Conservation (phyloP, 92 coral and sea anemone species). For the Zoanthus gigantus region DNA sequence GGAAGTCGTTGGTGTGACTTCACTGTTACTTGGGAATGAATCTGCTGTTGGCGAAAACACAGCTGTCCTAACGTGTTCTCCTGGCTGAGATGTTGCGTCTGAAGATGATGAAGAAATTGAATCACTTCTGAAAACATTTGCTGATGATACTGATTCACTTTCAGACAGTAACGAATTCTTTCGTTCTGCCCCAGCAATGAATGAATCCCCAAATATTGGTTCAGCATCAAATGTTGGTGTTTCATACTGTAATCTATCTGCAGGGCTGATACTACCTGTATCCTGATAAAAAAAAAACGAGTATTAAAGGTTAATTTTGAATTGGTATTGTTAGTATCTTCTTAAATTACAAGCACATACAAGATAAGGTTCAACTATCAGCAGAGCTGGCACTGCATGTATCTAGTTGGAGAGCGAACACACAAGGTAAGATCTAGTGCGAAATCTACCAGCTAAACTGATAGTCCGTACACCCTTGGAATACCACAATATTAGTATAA, state of each 20-base stretch:
- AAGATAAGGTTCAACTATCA: too few relatives aligned
- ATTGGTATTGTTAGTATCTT: neutral
- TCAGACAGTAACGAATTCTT: constrained; percentile 70
- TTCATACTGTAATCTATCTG: constrained; percentile 4
- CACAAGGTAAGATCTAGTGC: neutral
- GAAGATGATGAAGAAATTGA: constrained; percentile 81
- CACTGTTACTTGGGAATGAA: neutral
- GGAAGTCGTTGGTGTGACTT: neutral
- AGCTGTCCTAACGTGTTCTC: neutral
- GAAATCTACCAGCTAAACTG: neutral
- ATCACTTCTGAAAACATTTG: constrained; percentile 71
- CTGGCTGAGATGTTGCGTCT: constrained; percentile 58
- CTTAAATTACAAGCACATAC: too few relatives aligned
- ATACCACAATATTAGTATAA: neutral
- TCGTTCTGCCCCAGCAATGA: constrained; percentile 51
- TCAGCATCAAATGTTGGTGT: constrained; percentile 50
- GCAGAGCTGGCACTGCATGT: too few relatives aligned
- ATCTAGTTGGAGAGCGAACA: neutral
- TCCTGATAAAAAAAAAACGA: neutral
- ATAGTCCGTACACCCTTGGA: neutral
- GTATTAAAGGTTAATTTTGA: neutral
- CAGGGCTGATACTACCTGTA: constrained; percentile 7
- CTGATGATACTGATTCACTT: constrained; percentile 68
- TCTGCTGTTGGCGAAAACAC: constrained; percentile 14
- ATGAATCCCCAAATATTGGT: constrained; percentile 76